These are phyloP conservation scores for Chymomyza fuscimana DNA, from an alignment of 2,888 invertebrate genomes.

Conservation along the genomic window DNA sequence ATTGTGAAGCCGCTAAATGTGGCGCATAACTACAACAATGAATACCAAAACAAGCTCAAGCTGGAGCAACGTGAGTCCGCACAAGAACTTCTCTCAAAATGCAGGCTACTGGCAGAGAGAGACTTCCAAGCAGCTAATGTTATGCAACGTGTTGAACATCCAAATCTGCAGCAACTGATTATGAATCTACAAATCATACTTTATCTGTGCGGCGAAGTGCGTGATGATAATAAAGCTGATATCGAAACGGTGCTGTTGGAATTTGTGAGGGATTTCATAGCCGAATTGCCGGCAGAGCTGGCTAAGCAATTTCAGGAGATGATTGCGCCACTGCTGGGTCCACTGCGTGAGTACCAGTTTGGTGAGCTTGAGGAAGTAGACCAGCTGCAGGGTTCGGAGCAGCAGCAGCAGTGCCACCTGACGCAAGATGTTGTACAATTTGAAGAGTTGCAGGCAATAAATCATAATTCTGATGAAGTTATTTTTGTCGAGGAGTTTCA, in stretches of 20 bases:
- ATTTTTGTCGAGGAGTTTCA: too few relatives aligned
- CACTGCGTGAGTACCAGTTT: conserved; percentile 11
- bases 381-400: too few relatives aligned
- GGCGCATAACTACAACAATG: conserved; percentile 29
- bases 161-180: conserved; percentile 23
- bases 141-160: conserved; percentile 5
- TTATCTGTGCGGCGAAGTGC: conserved; percentile 39
- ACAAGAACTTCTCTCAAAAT: conserved; percentile 29
- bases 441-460: too few relatives aligned
- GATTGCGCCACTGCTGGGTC: conserved; percentile 7
- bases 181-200: conserved; percentile 45
- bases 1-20: conserved; percentile 37
- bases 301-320: conserved; percentile 4
- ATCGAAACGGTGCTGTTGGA: conserved; percentile 33
- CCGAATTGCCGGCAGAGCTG: conserved; percentile 26
- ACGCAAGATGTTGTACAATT: too few relatives aligned
- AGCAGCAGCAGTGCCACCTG: too few relatives aligned
- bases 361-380: too few relatives aligned
- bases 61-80: neutral
- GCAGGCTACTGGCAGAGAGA: conserved; percentile 42
- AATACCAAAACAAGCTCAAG: conserved; percentile 19
- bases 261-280: conserved; percentile 24
- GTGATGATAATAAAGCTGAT: conserved; percentile 30
- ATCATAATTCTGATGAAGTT: too few relatives aligned
- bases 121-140: conserved; percentile 31